Percentiles rank a stretch among this genome's conserved stretches.
These are phyloP conservation scores for Alcedo quadribrachys DNA, from an alignment of 2,797 vertebrate species.

Conservation along the genomic window DNA sequence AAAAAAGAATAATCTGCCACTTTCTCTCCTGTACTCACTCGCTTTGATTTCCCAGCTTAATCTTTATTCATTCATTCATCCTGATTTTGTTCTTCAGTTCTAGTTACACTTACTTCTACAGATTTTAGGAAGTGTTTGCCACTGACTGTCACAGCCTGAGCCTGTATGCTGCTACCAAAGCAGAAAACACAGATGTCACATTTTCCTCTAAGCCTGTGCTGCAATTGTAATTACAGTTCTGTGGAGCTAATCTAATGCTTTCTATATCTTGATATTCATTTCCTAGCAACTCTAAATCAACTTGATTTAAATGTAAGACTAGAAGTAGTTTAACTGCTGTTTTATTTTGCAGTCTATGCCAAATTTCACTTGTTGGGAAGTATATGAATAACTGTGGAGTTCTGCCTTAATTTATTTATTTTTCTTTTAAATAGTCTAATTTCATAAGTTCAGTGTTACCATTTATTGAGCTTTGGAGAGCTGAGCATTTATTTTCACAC, in stretches of 20 bases:
- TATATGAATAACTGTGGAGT: neutral
- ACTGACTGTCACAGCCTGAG: neutral
- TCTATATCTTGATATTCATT: neutral
- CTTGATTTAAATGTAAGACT: neutral
- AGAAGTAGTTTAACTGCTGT: neutral
- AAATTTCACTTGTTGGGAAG: neutral
- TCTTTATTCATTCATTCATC: neutral
- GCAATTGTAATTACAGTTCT: neutral
- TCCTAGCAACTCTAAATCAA: neutral
- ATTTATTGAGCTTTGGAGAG: neutral
- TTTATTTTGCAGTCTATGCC: neutral
- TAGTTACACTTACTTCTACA: neutral
- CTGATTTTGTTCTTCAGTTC: neutral
- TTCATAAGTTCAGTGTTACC: neutral
- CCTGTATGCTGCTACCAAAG: neutral
- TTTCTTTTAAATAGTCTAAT: neutral
- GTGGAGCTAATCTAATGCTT: neutral
- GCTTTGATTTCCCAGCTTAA: neutral
- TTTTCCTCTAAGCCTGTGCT: neutral
- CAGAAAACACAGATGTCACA: neutral
- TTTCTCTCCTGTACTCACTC: neutral
- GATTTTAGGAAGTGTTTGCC: neutral
- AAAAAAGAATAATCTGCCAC: neutral
- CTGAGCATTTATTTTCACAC: neutral
- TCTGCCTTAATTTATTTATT: neutral